These are phyloP conservation scores for Acronicta alni DNA, from an alignment of 2,888 invertebrate genomes.

Conservation along the genomic window DNA sequence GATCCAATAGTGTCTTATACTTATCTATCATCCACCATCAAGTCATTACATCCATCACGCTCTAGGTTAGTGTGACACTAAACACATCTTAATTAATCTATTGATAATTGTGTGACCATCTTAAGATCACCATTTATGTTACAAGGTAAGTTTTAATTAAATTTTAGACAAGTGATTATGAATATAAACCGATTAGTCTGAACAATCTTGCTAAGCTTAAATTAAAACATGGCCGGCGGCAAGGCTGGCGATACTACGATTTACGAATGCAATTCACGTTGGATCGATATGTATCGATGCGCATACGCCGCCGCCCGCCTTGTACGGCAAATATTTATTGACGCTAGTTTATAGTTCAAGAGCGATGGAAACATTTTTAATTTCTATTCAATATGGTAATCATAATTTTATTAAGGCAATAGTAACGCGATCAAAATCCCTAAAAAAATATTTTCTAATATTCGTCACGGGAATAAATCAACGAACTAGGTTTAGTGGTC, in stretches of 20 bases:
- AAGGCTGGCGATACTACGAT: conserved; percentile 24
- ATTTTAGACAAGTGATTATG: conserved; percentile 37
- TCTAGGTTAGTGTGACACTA: neutral
- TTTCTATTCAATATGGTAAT: conserved; percentile 2
- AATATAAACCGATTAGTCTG: conserved; percentile 32
- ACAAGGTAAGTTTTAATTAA: conserved; percentile 38
- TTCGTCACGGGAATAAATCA: no score
- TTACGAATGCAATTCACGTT: conserved; percentile 31
- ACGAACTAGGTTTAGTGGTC: no score
- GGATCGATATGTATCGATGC: conserved; percentile 22
- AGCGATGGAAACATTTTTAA: conserved; percentile 25
- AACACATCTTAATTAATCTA: conserved; percentile 31
- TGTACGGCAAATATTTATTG: conserved; percentile 48
- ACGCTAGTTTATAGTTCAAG: conserved; percentile 54
- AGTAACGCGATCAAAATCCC: neutral
- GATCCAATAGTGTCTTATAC: no score
- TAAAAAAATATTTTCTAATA: no score
- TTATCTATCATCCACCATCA: no score
- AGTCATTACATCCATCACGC: no score
- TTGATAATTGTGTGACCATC: conserved; percentile 40
- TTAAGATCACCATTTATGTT: conserved; percentile 37
- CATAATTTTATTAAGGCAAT: neutral
- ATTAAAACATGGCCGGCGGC: conserved; percentile 13
- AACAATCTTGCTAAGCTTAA: conserved; percentile 21
- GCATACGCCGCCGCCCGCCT: conserved; percentile 38